These are phyloP conservation scores for Rosalia funebris DNA, from an alignment of 2,888 invertebrate species.

Conservation along the genomic window DNA sequence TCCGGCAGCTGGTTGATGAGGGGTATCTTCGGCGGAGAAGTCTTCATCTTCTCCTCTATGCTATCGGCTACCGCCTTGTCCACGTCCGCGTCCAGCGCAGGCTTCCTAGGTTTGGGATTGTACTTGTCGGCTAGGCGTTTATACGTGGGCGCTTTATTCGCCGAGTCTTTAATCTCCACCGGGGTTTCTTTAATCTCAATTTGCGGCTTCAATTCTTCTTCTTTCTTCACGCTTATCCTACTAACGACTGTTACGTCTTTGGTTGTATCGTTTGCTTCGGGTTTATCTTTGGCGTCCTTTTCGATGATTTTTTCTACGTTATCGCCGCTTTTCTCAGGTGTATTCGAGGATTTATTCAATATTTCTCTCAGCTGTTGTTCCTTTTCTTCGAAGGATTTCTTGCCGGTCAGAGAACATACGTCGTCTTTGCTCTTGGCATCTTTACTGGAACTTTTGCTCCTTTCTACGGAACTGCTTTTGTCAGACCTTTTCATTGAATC, in stretches of 20 bases:
- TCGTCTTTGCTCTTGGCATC: conserved; percentile 28
- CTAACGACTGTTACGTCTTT: background rate
- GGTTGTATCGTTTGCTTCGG: background rate
- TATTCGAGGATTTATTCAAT: background rate
- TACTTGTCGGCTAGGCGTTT: conserved; percentile 64
- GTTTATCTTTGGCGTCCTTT: background rate
- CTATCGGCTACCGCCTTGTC: conserved; percentile 54
- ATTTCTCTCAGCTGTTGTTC: conserved; percentile 28
- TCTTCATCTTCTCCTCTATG: conserved; percentile 50
- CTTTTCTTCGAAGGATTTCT: conserved; percentile 12
- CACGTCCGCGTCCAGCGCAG: conserved; percentile 47
- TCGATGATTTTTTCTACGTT: conserved; percentile 1
- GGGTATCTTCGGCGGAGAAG: conserved; percentile 38
- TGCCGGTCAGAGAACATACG: background rate
- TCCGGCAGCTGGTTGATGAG: conserved; percentile 27
- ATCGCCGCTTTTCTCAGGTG: background rate
- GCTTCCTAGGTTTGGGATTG: conserved; percentile 62
- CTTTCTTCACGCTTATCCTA: background rate
- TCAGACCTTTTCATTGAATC: conserved; percentile 18
- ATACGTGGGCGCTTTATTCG: conserved; percentile 18
- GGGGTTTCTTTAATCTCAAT: conserved; percentile 4
- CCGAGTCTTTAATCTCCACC: conserved; percentile 2
- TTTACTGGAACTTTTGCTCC: conserved; percentile 26
- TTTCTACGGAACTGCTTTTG: conserved; percentile 26
- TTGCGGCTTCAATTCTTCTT: background rate